Evolutionary conservation across 1,140 invertebrate species (phyloP).

Genomic region (Brachionus rubens): DNA sequence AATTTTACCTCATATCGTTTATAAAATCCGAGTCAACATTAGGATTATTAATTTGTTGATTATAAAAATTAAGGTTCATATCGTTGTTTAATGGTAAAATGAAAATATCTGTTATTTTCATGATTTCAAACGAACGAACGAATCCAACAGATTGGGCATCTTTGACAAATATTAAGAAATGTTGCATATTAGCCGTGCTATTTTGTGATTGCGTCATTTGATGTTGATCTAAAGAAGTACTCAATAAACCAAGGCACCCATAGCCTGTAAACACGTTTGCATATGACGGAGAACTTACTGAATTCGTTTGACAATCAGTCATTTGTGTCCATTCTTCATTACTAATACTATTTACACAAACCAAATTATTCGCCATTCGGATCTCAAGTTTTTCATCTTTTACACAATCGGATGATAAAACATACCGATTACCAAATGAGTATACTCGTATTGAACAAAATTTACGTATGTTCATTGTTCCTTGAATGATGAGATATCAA

Average conservation of each 20-base stretch:
- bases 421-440: conserved; percentile 12
- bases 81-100: neutral
- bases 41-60: neutral
- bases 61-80: neutral
- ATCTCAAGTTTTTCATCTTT: conserved; percentile 35
- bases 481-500: no score
- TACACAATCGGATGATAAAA: neutral
- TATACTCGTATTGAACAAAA: conserved; percentile 13
- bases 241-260: conserved; percentile 28
- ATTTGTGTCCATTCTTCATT: conserved; percentile 18
- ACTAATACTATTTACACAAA: conserved; percentile 25
- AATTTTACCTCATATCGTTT: conserved; percentile 17
- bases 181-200: neutral
- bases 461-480: conserved; percentile 18
- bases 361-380: neutral
- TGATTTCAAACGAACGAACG: conserved; percentile 7
- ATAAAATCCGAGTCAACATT: neutral
- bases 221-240: neutral
- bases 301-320: neutral
- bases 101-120: conserved; percentile 22
- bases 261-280: conserved; percentile 6
- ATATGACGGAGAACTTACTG: neutral
- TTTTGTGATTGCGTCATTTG: neutral
- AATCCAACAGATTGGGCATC: conserved; percentile 26
- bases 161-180: conserved; percentile 41